A percentile compares a stretch with the other conserved stretches of the same genome.
These are phyloP conservation scores for Poecilia wingei DNA, from an alignment of 2,797 vertebrate genomes.

Conservation along the genomic window DNA sequence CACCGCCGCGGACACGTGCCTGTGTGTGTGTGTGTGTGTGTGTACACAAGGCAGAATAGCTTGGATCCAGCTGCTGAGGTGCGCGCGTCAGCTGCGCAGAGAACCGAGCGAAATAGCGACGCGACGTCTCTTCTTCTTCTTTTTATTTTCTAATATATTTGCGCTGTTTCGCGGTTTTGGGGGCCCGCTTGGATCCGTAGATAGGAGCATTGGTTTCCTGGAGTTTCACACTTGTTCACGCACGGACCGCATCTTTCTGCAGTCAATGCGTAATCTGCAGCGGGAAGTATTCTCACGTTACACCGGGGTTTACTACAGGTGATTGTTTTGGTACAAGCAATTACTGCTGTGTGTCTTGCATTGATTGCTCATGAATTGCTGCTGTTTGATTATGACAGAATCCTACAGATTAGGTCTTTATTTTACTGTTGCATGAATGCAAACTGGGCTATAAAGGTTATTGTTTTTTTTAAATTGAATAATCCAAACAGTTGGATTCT, in stretches of 20 bases:
- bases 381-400: background rate
- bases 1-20: slow-evolving; percentile 76
- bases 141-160: background rate
- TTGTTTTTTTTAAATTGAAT: background rate
- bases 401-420: background rate
- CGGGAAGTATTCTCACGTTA: slow-evolving; percentile 19
- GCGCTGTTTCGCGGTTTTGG: background rate
- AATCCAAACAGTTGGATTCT: background rate
- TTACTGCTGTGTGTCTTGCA: background rate
- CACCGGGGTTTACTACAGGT: background rate
- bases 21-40: background rate
- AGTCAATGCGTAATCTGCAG: slow-evolving; percentile 26
- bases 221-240: slow-evolving; percentile 37
- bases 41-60: slow-evolving; percentile 31
- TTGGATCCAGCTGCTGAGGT: background rate
- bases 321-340: slow-evolving; percentile 1
- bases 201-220: background rate
- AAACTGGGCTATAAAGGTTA: background rate
- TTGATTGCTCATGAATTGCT: background rate
- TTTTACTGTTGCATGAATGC: background rate
- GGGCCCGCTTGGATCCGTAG: background rate
- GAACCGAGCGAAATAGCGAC: background rate
- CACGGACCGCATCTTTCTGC: slow-evolving; percentile 42
- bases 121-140: background rate
- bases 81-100: background rate